Base-by-base conservation (phyloP, 2,797 vertebrate genomes). In the Salarias fasciatus region DNA sequence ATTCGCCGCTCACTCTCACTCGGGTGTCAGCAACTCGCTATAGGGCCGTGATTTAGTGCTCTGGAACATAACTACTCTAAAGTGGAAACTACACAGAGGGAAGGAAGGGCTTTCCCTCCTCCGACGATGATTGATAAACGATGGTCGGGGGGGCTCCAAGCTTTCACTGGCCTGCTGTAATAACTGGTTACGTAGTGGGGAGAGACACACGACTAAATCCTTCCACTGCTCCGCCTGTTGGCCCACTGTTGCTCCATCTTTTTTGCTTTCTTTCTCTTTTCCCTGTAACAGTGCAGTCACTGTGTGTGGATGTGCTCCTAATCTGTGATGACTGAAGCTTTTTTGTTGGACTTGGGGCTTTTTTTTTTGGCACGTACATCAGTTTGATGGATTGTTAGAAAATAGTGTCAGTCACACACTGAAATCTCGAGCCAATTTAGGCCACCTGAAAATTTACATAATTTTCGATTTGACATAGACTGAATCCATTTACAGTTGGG, bases 361-460 rank as follows among this genome's bases (percentile, higher is more conserved):
- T 56, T 75, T 56, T 75, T 75, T 77, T 62, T 66, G 66, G 53
- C 54, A 11, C 7, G 61, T 61, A 44, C 79, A 76, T 85, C 83
- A 77, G 64, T 67, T 60, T 90, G 85, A 89, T 88, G 78, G 85
- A 89, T 88, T 71, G 77, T 86, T 83, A 52, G 79, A 88, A 89
- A 91, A 90, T 18, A 88, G 71, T 42, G 61, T 67, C 75, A 77
- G 88, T 73, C 61, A 46, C 77, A 68, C 15, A 0, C 38, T 57
- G 62, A 67, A 85, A 78, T 88, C 85, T 72, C 52, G 71, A 72
- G 51, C 69, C 77, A 86, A 82, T 88, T 83, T 84, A 59, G 77
- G 75, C 69, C 85, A 87, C 47, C 44, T 85, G 88, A 75, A n/a
- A 72, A 80, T 87, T 82, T 65, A 77, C 82, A 82, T 83, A 77